Evolutionary conservation across 2,888 invertebrate species (phyloP).

Genomic region (Diloba caeruleocephala): DNA sequence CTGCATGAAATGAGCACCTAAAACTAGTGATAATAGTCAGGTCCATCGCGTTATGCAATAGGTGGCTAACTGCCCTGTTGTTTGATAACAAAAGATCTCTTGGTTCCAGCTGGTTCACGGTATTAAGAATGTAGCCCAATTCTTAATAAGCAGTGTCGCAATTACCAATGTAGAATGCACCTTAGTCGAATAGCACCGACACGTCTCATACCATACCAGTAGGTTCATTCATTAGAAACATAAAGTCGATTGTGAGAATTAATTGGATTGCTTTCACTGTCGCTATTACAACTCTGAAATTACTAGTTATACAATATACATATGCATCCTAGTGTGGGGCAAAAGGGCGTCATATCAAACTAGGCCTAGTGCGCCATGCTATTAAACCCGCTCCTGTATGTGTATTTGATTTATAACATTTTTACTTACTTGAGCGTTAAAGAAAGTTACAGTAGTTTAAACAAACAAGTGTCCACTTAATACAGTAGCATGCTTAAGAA

Average conservation of each 20-base stretch:
- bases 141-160: background rate
- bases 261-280: too few species aligned
- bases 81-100: too few species aligned
- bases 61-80: background rate
- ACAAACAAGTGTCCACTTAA: slow-evolving; percentile 67
- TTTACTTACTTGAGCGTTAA: slow-evolving; percentile 42
- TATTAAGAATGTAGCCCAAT: background rate
- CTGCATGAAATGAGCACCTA: slow-evolving; percentile 78
- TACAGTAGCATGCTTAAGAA: slow-evolving; percentile 69
- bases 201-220: background rate
- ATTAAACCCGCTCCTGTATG: too few species aligned
- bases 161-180: slow-evolving; percentile 12
- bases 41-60: too few species aligned
- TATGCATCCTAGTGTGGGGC: too few species aligned
- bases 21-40: slow-evolving; percentile 11
- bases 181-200: slow-evolving; percentile 24
- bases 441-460: slow-evolving; percentile 23
- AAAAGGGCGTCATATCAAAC: too few species aligned
- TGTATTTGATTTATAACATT: slow-evolving; percentile 22
- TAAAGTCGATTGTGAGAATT: too few species aligned
- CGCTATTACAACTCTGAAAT: too few species aligned
- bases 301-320: too few species aligned
- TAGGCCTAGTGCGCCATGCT: too few species aligned
- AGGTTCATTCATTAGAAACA: too few species aligned
- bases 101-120: background rate